These are phyloP conservation scores for Drosophila kepulauana DNA, from an alignment of 1,140 invertebrate genomes.

Conservation along the genomic window DNA sequence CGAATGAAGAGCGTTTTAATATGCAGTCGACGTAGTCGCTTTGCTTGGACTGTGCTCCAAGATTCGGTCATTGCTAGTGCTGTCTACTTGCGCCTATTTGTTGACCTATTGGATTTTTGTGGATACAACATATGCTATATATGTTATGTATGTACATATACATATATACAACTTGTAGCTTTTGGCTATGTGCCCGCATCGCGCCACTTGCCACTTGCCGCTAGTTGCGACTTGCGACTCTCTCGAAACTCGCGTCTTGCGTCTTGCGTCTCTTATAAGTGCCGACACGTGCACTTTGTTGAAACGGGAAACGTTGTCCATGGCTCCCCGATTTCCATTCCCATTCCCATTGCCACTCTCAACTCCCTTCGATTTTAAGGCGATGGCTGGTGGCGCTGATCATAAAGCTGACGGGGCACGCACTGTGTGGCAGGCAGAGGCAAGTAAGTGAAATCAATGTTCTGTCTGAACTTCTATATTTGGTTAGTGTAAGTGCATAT, in stretches of 20 bases:
- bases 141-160: conserved; percentile 4
- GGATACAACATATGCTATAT: conserved; percentile 2
- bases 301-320: conserved; percentile 47
- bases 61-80: conserved; percentile 7
- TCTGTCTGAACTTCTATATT: conserved; percentile 43
- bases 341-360: neutral
- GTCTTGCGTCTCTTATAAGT: conserved; percentile 22
- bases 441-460: conserved; percentile 70
- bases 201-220: conserved; percentile 44
- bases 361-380: conserved; percentile 10
- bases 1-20: conserved; percentile 46
- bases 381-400: conserved; percentile 41
- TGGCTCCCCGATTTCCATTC: neutral
- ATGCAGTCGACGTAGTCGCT: conserved; percentile 54
- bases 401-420: conserved; percentile 30
- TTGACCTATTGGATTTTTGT: conserved; percentile 30
- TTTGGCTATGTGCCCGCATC: conserved; percentile 56
- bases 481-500: conserved; percentile 37
- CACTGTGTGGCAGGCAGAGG: neutral
- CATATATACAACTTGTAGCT: conserved; percentile 1
- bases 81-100: conserved; percentile 23
- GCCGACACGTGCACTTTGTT: conserved; percentile 55
- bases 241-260: neutral
- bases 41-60: conserved; percentile 2
- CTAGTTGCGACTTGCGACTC: neutral